Conservation (phyloP, 2,797 vertebrate genomes). For the Telmatherina bonti region DNA sequence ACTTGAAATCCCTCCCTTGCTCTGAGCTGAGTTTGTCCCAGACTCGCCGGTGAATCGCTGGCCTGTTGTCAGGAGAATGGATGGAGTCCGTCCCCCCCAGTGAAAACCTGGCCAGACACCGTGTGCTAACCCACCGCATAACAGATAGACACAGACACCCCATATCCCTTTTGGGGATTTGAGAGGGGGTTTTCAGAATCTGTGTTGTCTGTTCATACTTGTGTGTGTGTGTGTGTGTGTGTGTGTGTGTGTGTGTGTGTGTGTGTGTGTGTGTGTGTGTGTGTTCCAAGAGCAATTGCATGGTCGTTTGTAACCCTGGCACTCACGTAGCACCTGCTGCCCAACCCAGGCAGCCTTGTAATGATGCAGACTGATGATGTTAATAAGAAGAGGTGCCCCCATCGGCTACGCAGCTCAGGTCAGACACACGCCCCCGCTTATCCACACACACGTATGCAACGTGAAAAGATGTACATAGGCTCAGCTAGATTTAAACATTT, state of each 20-base stretch:
- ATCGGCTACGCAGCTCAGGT: constrained; percentile 85
- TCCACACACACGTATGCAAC: constrained; percentile 19
- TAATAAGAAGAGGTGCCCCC: constrained; percentile 94
- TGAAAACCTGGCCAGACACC: constrained; percentile 91
- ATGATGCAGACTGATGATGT: constrained; percentile 97
- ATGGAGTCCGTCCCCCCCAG: constrained; percentile 89
- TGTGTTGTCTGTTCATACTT: constrained; percentile 35
- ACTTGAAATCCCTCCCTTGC: constrained; percentile 58
- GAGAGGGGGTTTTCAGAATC: constrained; percentile 73
- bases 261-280: constrained; percentile 81
- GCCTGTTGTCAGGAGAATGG: constrained; percentile 94
- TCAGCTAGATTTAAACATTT: constrained; percentile 33
- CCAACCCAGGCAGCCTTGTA: constrained; percentile 92
- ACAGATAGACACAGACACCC: constrained; percentile 91
- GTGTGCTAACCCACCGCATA: constrained; percentile 93
- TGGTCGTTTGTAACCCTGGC: constrained; percentile 94
- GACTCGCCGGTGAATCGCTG: constrained; percentile 82
- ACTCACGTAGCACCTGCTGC: constrained; percentile 90
- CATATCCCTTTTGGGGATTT: constrained; percentile 93
- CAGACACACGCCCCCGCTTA: constrained; percentile 58
- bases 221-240: constrained; percentile 82
- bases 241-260: constrained; percentile 83
- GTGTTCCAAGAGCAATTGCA: constrained; percentile 83
- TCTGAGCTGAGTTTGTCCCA: constrained; percentile 77
- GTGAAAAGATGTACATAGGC: constrained; percentile 36